Evolutionary conservation across 2,113 vertebrate species (phyloP).

Genomic region (Promerops cafer): DNA sequence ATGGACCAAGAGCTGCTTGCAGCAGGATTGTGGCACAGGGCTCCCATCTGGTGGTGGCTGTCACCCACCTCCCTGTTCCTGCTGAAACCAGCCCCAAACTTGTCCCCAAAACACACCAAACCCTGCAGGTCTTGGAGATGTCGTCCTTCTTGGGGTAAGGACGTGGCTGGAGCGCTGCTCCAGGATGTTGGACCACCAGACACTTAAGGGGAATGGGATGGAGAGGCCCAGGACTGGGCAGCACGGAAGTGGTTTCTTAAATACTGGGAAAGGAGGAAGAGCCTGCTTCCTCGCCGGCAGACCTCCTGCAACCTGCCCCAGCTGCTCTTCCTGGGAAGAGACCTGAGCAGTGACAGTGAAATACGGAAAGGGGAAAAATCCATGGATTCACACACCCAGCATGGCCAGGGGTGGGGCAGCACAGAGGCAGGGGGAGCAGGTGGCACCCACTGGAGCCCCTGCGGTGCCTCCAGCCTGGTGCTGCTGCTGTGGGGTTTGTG

Average conservation of each 20-base stretch:
- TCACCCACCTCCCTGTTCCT: not conserved
- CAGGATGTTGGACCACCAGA: not conserved
- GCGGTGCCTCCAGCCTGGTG: not conserved
- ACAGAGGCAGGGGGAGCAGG: not conserved
- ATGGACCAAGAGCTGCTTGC: not conserved
- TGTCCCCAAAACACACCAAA: not conserved
- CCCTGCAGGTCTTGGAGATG: not conserved
- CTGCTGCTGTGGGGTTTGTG: not conserved
- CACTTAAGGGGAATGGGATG: not conserved
- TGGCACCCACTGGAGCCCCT: not conserved
- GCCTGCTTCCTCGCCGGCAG: conserved; percentile 15
- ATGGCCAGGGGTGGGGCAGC: not conserved
- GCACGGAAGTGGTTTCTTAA: not conserved
- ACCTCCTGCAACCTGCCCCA: conserved; percentile 15
- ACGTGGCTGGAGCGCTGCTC: not conserved
- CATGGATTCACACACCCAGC: not conserved
- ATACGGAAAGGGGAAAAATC: rapidly evolving
- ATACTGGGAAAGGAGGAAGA: conserved; percentile 46
- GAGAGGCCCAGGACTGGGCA: not conserved
- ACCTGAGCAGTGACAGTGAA: not conserved
- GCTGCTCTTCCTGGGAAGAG: conserved; percentile 47
- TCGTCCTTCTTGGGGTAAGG: rapidly evolving
- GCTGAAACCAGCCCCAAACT: not conserved
- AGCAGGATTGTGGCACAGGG: not conserved
- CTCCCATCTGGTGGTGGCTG: not conserved